Evolutionary conservation across 2,797 vertebrate genomes (phyloP).

Genomic region (Syngnathus acus): DNA sequence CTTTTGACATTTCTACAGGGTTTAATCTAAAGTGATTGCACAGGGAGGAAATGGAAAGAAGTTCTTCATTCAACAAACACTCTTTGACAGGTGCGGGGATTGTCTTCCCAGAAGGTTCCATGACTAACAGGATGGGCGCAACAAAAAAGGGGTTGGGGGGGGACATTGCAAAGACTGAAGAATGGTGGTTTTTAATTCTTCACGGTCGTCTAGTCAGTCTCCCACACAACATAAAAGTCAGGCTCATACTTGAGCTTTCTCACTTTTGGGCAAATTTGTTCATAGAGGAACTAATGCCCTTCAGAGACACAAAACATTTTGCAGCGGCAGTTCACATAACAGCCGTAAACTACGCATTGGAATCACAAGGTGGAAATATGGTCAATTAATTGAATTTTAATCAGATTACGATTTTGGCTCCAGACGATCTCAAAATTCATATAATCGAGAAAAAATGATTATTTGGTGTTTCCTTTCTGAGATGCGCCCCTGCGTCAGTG

Average conservation of each 20-base stretch:
- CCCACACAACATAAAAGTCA: slow-evolving; percentile 33
- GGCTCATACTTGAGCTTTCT: not conserved
- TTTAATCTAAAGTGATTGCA: slow-evolving; percentile 44
- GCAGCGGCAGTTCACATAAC: not conserved
- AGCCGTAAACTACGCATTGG: no score
- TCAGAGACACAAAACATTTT: not conserved
- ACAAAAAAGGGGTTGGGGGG: slow-evolving; percentile 17
- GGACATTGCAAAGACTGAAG: slow-evolving; percentile 25
- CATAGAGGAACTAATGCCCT: not conserved
- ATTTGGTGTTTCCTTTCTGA: no score
- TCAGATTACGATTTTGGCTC: no score
- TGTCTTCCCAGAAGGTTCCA: slow-evolving; percentile 40
- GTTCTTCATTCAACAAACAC: slow-evolving; percentile 46
- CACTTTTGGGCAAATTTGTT: not conserved
- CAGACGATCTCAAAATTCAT: no score
- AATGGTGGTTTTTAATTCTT: slow-evolving; percentile 46
- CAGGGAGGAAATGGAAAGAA: slow-evolving; percentile 41
- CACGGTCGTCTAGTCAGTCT: slow-evolving; percentile 44
- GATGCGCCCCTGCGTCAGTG: no score
- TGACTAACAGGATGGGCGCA: slow-evolving; percentile 35
- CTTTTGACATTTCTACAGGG: slow-evolving; percentile 34
- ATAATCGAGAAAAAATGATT: no score
- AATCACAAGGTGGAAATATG: no score
- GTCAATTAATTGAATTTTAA: no score
- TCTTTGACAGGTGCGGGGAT: slow-evolving; percentile 41